Conservation (phyloP, 1,140 invertebrate genomes). For the Chironomus striatipennis region DNA sequence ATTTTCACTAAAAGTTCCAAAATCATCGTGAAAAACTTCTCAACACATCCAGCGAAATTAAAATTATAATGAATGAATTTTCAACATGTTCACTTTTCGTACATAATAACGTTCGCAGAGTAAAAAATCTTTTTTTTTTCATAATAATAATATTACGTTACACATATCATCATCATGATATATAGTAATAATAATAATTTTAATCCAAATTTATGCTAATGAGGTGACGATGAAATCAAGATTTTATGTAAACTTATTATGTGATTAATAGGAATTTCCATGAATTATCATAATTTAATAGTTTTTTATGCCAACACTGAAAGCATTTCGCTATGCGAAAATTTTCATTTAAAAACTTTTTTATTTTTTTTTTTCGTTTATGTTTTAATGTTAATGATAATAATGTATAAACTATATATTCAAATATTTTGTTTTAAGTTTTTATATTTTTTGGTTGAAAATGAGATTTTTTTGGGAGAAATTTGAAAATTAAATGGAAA, state of each 20-base stretch:
- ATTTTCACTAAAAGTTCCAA: no score
- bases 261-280: slow-evolving; percentile 11
- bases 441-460: no score
- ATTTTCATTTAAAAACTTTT: neutral
- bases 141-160: no score
- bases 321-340: slow-evolving; percentile 21
- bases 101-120: no score
- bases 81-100: no score
- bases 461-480: no score
- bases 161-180: neutral
- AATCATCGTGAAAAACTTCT: no score
- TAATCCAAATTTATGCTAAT: slow-evolving; percentile 9
- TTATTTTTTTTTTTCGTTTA: neutral
- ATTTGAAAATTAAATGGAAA: no score
- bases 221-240: slow-evolving; percentile 7
- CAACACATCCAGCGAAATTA: no score
- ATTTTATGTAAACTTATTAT: neutral
- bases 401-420: neutral
- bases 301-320: neutral
- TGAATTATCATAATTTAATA: slow-evolving; percentile 17
- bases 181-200: neutral
- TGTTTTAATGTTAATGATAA: neutral
- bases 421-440: neutral
- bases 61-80: no score
- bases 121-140: no score